Evolutionary conservation across 2,113 vertebrate species (phyloP).

Genomic region (Zapus hudsonius): DNA sequence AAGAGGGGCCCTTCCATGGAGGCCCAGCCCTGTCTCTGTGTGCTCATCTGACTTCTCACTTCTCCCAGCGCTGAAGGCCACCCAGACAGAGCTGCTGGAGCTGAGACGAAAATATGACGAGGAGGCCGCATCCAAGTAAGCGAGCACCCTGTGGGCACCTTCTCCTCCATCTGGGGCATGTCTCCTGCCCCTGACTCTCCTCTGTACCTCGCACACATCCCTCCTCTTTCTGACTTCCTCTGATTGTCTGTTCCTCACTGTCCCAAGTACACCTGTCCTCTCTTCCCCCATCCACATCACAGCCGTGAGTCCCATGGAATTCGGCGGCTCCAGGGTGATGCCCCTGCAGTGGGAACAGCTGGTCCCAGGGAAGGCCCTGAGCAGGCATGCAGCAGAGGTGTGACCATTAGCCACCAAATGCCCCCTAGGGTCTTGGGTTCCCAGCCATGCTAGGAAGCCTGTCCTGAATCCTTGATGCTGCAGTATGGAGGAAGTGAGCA

Average conservation of each 20-base stretch:
- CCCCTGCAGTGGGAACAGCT: not conserved
- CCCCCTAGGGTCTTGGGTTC: not conserved
- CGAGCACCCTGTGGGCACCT: not conserved
- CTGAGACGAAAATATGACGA: slow-evolving; percentile 95
- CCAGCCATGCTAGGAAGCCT: not conserved
- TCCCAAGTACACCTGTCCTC: not conserved
- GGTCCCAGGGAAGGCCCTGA: not conserved
- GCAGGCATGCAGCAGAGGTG: rapidly evolving
- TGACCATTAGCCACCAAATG: not conserved
- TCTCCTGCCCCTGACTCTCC: not conserved
- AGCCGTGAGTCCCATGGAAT: too few species aligned
- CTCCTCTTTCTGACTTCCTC: not conserved
- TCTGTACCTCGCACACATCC: not conserved
- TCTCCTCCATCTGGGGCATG: not conserved
- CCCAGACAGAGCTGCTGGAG: slow-evolving; percentile 94
- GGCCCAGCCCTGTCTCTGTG: too few species aligned
- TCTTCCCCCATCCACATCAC: rapidly evolving
- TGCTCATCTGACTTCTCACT: not conserved
- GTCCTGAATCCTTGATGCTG: not conserved
- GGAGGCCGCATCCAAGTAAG: slow-evolving; percentile 95
- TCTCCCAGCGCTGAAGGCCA: slow-evolving; percentile 91
- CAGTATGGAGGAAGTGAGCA: not conserved
- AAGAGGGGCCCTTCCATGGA: too few species aligned
- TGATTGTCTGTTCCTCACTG: not conserved
- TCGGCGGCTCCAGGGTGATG: not conserved